Conservation (phyloP, 1,140 invertebrate species). For the Penaeus indicus region DNA sequence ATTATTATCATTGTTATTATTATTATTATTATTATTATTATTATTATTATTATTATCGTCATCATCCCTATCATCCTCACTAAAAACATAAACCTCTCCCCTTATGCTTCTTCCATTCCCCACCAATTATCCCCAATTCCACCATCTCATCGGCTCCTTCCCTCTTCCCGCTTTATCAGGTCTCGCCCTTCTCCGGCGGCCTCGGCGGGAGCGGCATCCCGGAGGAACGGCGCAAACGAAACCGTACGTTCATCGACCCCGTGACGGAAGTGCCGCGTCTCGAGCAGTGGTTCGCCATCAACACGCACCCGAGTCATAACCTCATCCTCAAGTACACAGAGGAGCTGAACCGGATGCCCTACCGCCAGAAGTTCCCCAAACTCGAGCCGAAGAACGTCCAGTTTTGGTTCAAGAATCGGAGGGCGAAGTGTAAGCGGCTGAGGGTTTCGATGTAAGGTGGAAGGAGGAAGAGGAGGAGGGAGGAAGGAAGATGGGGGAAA, state of each 20-base stretch:
- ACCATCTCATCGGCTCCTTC: not conserved
- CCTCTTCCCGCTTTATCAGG: slow-evolving; percentile 38
- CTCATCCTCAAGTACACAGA: slow-evolving; percentile 97
- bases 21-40: no score
- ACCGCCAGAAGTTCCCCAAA: slow-evolving; percentile 92
- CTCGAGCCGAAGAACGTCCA: slow-evolving; percentile 98
- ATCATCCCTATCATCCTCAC: no score
- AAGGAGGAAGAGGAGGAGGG: not conserved
- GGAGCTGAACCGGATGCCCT: slow-evolving; percentile 93
- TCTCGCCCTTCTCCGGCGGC: slow-evolving; percentile 63
- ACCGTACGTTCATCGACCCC: slow-evolving; percentile 98
- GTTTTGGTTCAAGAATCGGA: slow-evolving; percentile 87
- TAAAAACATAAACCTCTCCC: no score
- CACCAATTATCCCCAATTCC: not conserved
- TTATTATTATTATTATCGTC: no score
- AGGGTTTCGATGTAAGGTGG: slow-evolving; percentile 61
- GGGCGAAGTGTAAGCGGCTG: slow-evolving; percentile 87
- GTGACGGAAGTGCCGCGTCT: slow-evolving; percentile 96
- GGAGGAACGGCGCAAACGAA: slow-evolving; percentile 88
- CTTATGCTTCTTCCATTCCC: slow-evolving; percentile 11
- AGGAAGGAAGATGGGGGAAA: slow-evolving; percentile 39
- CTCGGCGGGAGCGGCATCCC: slow-evolving; percentile 68
- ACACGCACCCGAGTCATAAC: slow-evolving; percentile 97
- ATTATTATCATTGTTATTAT: not conserved
- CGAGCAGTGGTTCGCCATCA: slow-evolving; percentile 97